Percentiles rank a stretch among this genome's conserved stretches.
phyloP scores from a whole-genome alignment of 2,888 invertebrate species.

The Aspidiotus rigidus region DNA sequence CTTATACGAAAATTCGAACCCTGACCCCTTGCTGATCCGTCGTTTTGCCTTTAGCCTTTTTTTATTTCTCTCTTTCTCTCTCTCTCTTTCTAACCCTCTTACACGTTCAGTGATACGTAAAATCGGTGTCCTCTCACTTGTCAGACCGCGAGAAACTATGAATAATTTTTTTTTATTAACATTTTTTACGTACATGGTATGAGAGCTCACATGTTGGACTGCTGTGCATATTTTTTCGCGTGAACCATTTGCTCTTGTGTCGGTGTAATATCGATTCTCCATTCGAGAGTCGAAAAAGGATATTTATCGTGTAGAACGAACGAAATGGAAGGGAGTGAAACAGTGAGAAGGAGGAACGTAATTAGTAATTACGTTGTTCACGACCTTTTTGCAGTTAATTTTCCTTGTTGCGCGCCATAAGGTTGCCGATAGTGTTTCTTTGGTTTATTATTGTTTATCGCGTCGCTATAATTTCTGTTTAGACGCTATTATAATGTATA shows the following conservation, averaged over 20 bases:
- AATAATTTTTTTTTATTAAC: neutral
- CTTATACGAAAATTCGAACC: slow-evolving; percentile 27
- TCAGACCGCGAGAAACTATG: slow-evolving; percentile 8
- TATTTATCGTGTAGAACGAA: neutral
- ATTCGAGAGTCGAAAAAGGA: neutral
- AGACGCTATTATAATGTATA: no score
- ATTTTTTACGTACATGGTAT: no score
- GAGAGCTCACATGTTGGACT: no score
- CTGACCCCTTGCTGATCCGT: slow-evolving; percentile 27
- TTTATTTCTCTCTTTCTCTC: slow-evolving; percentile 24
- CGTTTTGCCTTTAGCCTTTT: slow-evolving; percentile 33
- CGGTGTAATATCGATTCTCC: neutral
- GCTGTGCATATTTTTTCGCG: no score
- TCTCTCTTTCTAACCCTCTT: slow-evolving; percentile 31
- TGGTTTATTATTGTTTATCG: no score
- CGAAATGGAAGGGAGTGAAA: slow-evolving; percentile 4
- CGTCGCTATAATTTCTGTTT: no score
- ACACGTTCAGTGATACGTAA: slow-evolving; percentile 31
- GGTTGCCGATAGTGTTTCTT: no score
- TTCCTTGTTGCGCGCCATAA: no score
- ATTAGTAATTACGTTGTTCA: no score
- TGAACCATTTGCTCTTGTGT: neutral
- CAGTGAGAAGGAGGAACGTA: no score
- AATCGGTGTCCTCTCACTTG: slow-evolving; percentile 17
- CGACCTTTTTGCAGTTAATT: no score